Evolutionary conservation across 1,140 invertebrate species (phyloP), one percentile per base, ranked within the genome.

Genomic region (Coenobita brevimanus): DNA sequence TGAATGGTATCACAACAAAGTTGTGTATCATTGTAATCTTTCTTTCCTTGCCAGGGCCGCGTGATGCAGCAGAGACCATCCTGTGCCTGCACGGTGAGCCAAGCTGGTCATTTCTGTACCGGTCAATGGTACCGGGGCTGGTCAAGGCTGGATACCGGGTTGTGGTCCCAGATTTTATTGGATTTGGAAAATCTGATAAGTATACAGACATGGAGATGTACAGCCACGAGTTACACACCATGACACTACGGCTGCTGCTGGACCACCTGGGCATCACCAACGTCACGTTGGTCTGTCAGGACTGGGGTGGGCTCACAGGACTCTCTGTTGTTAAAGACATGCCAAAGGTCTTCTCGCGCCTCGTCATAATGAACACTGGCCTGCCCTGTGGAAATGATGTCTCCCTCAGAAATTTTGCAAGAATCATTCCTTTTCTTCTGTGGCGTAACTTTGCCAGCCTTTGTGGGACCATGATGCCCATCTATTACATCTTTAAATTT

Each of bases 151-250:
- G 89, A 1, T 90, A 80, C 41, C 79, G 90, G 33, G 90, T 91
- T 43, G 82, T 91, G 17, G 89, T 84, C 13, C 89, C 83, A 4
- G 90, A 91, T 54, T 88, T 89, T 21, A 90, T 91, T 57, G 90
- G 90, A 1, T 91, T 91, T 73, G 90, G 90, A 10, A 90, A 88
- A 57, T 91, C 90, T 4, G 90, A 91, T 43, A 91, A 91, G 73
- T 89, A 83, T 64, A 82, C 73, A 0, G 46, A 86, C 41, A 76
- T 57, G 13, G 81, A 87, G n/a, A 67, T 41, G n/a, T 91, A 91
- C 46, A 79, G 54, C 30, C 84, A 88, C 57, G 84, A 88, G 0
- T 36, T 89, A 13, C 88, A 90, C 46, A 67, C 50, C n/a, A 82
- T 71, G 83, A 82, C 87, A 3, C 41, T 90, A n/a, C 21, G 80